These are phyloP conservation scores for Mythimna lalbum DNA, from an alignment of 2,888 invertebrate genomes.

Conservation along the genomic window DNA sequence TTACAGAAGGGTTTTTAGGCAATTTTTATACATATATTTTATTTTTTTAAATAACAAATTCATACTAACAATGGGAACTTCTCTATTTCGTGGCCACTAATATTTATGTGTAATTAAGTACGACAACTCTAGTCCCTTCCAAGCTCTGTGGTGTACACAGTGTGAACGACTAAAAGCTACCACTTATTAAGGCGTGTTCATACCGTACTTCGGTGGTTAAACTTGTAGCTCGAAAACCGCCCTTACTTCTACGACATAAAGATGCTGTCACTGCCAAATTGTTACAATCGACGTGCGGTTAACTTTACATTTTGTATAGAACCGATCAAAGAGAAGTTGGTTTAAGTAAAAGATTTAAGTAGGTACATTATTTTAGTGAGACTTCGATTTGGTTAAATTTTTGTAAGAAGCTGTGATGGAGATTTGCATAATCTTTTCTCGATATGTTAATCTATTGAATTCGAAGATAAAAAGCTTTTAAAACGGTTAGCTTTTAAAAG, in stretches of 20 bases:
- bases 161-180: slow-evolving; percentile 46
- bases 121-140: no score
- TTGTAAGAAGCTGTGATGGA: slow-evolving; percentile 6
- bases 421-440: slow-evolving; percentile 22
- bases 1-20: no score
- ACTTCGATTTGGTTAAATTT: slow-evolving; percentile 5
- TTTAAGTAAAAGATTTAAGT: slow-evolving; percentile 14
- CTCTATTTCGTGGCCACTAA: no score
- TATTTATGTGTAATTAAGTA: no score
- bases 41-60: no score
- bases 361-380: slow-evolving; percentile 13
- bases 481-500: neutral
- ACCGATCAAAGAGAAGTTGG: slow-evolving; percentile 3
- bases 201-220: neutral
- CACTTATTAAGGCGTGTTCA: slow-evolving; percentile 39
- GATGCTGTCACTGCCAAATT: neutral
- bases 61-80: no score
- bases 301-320: slow-evolving; percentile 3
- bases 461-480: slow-evolving; percentile 2
- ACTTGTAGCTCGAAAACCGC: neutral
- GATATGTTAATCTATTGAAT: slow-evolving; percentile 7
- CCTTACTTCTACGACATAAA: neutral
- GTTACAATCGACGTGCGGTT: neutral
- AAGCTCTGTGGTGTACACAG: slow-evolving; percentile 1
- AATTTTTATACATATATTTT: no score